A percentile compares a stretch with the other conserved stretches of the same genome.
Evolutionary conservation across 2,888 invertebrate genomes (phyloP).

Genomic region (Spatulosminthurus flaviceps): DNA sequence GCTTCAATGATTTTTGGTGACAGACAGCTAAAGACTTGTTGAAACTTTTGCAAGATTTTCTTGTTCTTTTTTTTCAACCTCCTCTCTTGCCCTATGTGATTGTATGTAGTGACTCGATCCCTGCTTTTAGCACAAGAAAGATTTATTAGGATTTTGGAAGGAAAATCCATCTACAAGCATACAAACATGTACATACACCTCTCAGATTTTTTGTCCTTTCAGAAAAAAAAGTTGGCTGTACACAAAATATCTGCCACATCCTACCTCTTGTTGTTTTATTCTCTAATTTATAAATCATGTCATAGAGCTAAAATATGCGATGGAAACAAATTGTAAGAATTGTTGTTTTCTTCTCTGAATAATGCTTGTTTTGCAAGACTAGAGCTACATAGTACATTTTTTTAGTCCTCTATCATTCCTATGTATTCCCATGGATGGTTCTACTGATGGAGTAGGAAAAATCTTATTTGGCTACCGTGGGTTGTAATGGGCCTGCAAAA

Average conservation of each 20-base stretch:
- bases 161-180: neutral
- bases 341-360: neutral
- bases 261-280: neutral
- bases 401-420: too few species aligned
- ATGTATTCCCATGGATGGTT: too few species aligned
- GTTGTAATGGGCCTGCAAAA: neutral
- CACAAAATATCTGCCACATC: neutral
- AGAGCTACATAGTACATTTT: too few species aligned
- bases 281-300: conserved; percentile 12
- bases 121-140: conserved; percentile 4
- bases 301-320: neutral
- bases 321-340: neutral
- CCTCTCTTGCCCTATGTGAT: too few species aligned
- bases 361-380: too few species aligned
- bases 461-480: neutral
- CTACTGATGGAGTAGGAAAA: neutral
- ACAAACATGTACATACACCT: too few species aligned
- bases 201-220: too few species aligned
- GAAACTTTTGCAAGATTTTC: conserved; percentile 16
- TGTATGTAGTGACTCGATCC: neutral
- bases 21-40: conserved; percentile 10
- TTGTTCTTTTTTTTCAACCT: neutral
- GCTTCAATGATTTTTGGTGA: neutral
- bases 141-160: neutral
- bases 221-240: too few species aligned